Evolutionary conservation across 2,113 vertebrate species (phyloP).

Genomic region (Cheirogaleus medius): DNA sequence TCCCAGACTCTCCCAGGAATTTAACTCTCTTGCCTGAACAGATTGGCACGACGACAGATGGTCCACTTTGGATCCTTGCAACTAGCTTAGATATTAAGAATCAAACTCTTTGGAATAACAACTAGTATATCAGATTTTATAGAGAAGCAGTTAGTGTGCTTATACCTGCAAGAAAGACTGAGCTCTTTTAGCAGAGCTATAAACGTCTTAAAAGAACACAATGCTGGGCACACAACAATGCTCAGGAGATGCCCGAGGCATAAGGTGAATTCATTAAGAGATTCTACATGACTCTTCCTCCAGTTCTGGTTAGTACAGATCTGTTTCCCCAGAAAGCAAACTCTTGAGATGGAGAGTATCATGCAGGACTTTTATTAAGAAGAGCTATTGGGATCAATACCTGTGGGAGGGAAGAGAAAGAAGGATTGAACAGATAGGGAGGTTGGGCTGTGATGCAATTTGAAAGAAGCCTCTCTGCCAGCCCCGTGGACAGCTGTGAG

Average conservation of each 20-base stretch:
- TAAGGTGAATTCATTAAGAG: background rate
- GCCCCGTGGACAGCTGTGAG: background rate
- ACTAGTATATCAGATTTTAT: background rate
- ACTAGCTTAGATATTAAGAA: slow-evolving; percentile 48
- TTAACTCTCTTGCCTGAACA: slow-evolving; percentile 48
- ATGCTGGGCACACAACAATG: background rate
- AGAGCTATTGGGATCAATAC: background rate
- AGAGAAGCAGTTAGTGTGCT: background rate
- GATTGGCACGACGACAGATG: slow-evolving; percentile 58
- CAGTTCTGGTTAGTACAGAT: background rate
- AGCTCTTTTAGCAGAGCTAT: accelerated
- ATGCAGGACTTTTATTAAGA: background rate
- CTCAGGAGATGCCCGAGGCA: background rate
- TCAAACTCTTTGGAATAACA: slow-evolving; percentile 24
- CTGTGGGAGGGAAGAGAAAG: background rate
- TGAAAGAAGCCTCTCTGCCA: background rate
- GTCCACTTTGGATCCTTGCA: background rate
- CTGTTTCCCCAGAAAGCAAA: background rate
- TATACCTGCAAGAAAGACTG: background rate
- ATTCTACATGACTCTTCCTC: background rate
- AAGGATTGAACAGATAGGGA: background rate
- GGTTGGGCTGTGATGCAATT: accelerated
- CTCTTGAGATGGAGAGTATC: background rate
- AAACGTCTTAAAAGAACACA: background rate
- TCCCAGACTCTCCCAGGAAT: slow-evolving; percentile 53